Evolutionary conservation across 1,140 invertebrate species (phyloP).

Genomic region (Meloidogyne floridensis): DNA sequence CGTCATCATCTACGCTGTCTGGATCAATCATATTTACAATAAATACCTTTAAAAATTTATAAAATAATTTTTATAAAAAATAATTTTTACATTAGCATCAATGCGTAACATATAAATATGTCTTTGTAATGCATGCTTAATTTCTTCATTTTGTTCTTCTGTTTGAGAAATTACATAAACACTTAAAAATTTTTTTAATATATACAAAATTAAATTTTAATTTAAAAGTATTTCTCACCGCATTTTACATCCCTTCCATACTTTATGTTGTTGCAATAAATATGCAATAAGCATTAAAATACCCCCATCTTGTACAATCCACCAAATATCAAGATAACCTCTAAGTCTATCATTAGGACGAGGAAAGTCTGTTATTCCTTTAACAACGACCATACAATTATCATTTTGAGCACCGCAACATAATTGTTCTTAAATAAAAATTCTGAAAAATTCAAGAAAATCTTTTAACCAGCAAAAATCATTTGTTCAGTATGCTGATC

Average conservation of each 20-base stretch:
- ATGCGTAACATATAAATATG: constrained; percentile 65
- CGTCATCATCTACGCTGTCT: constrained; percentile 79
- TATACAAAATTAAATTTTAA: no score
- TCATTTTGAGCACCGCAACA: constrained; percentile 56
- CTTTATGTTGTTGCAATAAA: constrained; percentile 94
- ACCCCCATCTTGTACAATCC: constrained; percentile 81
- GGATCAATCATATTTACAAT: constrained; percentile 62
- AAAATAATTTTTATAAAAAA: no score
- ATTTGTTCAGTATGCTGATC: constrained; percentile 55
- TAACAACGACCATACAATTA: constrained; percentile 71
- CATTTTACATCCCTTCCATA: constrained; percentile 69
- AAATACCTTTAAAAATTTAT: no score
- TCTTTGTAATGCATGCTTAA: constrained; percentile 62
- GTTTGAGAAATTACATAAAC: constrained; percentile 98
- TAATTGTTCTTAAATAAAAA: constrained; percentile 37
- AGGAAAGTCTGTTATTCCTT: constrained; percentile 94
- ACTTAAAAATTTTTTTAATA: constrained; percentile 63
- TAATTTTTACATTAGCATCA: constrained; percentile 54
- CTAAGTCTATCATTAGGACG: constrained; percentile 84
- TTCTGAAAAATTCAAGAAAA: no score
- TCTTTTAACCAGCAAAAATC: constrained; percentile 53
- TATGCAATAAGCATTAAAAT: constrained; percentile 95
- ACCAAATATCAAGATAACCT: constrained; percentile 94
- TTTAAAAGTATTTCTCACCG: neutral
- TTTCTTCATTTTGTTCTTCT: constrained; percentile 87